Conservation (phyloP, 1,140 invertebrate genomes). For the Drosophila erecta region DNA sequence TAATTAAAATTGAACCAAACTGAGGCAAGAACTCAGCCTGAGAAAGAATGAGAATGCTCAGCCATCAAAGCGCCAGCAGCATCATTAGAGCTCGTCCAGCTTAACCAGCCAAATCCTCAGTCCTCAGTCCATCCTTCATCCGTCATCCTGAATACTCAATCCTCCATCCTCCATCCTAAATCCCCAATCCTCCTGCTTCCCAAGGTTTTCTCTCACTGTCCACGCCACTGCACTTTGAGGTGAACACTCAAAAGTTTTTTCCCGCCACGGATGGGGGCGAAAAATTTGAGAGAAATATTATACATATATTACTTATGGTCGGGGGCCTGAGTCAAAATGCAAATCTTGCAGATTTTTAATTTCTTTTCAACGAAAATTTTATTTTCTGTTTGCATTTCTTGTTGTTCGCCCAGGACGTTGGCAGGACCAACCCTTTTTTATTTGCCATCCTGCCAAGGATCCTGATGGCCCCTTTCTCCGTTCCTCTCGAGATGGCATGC, state of each 20-base stretch:
- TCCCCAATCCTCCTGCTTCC: neutral
- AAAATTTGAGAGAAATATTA: slow-evolving; percentile 37
- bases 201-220: slow-evolving; percentile 52
- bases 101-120: slow-evolving; percentile 1
- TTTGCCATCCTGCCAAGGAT: slow-evolving; percentile 57
- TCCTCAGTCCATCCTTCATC: neutral
- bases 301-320: slow-evolving; percentile 53
- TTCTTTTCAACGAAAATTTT: slow-evolving; percentile 83
- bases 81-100: slow-evolving; percentile 43
- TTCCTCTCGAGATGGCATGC: slow-evolving; percentile 10
- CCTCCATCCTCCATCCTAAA: neutral
- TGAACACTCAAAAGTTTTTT: slow-evolving; percentile 78
- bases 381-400: slow-evolving; percentile 83
- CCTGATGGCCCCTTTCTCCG: slow-evolving; percentile 10
- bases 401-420: slow-evolving; percentile 52
- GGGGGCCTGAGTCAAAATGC: slow-evolving; percentile 63
- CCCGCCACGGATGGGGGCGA: slow-evolving; percentile 1
- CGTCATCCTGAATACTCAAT: neutral
- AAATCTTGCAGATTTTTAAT: slow-evolving; percentile 84
- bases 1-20: slow-evolving; percentile 82
- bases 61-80: slow-evolving; percentile 50
- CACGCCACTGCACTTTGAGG: slow-evolving; percentile 77
- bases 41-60: neutral
- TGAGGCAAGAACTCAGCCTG: slow-evolving; percentile 23
- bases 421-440: slow-evolving; percentile 69